Conservation (phyloP, 2,113 vertebrate species). For the Tenebrosternarchus preto region DNA sequence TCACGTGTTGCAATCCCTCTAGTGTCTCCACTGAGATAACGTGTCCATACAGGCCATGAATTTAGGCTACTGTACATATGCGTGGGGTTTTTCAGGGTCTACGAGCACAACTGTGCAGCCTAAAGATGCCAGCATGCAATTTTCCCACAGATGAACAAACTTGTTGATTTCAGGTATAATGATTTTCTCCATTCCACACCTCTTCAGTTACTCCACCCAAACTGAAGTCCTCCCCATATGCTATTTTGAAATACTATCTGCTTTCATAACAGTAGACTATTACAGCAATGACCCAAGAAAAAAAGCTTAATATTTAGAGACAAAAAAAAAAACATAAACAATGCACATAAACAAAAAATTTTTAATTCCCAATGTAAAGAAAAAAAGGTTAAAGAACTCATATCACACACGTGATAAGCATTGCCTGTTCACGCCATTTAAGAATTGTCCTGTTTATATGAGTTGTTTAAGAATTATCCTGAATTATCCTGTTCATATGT, state of each 20-base stretch:
- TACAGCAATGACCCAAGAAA: neutral
- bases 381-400: no score
- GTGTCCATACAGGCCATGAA: slow-evolving; percentile 41
- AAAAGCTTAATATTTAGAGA: no score
- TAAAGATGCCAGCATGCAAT: neutral
- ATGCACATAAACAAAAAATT: no score
- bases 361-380: no score
- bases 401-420: no score
- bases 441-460: no score
- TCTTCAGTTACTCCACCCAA: slow-evolving; percentile 2
- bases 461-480: no score
- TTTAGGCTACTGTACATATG: neutral
- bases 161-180: neutral
- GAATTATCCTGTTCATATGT: no score
- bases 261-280: neutral
- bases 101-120: neutral
- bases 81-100: neutral
- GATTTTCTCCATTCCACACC: neutral
- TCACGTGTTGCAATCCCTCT: neutral
- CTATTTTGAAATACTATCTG: neutral
- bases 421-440: no score
- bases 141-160: neutral
- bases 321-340: no score
- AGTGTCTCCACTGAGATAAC: neutral
- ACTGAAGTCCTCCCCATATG: neutral